Evolutionary conservation across 1,140 invertebrate species (phyloP).

Genomic region (Psilanteris sp.): DNA sequence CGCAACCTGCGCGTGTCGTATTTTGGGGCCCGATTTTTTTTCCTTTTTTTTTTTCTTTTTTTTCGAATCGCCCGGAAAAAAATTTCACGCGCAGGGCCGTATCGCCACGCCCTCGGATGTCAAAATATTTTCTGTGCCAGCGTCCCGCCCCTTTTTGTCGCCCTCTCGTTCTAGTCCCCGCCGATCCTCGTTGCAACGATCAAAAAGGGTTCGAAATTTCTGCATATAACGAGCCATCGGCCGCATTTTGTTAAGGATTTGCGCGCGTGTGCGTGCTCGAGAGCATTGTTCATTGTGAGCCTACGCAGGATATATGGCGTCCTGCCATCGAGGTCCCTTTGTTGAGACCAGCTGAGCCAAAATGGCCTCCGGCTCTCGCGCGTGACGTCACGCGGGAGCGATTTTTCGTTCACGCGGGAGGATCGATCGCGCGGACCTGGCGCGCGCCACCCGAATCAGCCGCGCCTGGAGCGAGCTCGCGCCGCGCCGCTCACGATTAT

Average conservation of each 20-base stretch:
- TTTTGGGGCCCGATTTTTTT: too few species aligned
- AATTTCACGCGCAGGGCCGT: conserved; percentile 40
- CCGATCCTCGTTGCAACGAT: conserved; percentile 17
- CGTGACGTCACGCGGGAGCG: conserved; percentile 70
- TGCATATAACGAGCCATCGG: conserved; percentile 51
- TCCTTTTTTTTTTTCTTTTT: too few species aligned
- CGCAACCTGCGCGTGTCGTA: too few species aligned
- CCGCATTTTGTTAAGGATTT: conserved; percentile 39
- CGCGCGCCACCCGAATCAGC: background rate
- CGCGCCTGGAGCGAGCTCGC: background rate
- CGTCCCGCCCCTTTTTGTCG: conserved; percentile 27
- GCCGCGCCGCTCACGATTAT: background rate
- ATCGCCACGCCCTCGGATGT: conserved; percentile 71
- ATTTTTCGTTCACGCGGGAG: conserved; percentile 61
- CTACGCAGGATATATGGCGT: conserved; percentile 75
- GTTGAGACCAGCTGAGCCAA: conserved; percentile 78
- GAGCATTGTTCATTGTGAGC: conserved; percentile 72
- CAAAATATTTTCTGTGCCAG: conserved; percentile 74
- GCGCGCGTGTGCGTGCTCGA: conserved; percentile 43
- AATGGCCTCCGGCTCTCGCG: conserved; percentile 72
- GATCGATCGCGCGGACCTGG: conserved; percentile 54
- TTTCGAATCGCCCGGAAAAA: conserved; percentile 48
- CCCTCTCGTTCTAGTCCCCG: conserved; percentile 1
- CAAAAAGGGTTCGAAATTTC: conserved; percentile 66
- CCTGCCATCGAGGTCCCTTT: conserved; percentile 72